Base-by-base conservation (phyloP, 2,888 invertebrate species). In the Tineola bisselliella region DNA sequence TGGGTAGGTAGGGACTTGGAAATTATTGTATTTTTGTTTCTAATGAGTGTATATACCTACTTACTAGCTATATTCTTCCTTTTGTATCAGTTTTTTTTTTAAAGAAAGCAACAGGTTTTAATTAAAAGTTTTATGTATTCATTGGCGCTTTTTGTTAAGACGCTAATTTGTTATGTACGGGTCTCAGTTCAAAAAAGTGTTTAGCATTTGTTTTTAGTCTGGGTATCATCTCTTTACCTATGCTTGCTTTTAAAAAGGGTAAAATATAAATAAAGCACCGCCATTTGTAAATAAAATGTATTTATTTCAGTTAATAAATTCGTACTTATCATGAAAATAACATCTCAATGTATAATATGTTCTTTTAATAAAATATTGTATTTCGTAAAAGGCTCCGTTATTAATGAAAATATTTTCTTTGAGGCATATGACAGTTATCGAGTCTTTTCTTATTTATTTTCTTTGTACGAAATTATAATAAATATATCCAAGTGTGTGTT, bases 361-460 rank as follows among this genome's bases (percentile, higher is more conserved):
- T 38, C 38, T 38, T 38, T 38, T 38, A 6, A 38, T 38, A 38
- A 38, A n/a, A 38, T 38, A 38, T 38, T 38, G 10, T 10, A 38
- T 38, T 38, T 38, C 10, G 38, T 38, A 38, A 38, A 38, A 38
- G 38, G 38, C 38, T 38, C 38, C 38, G 38, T 6, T 48, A n/a
- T 18, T 48, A 48, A 17, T 48, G n/a, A 18, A 48, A 48, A 48
- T 48, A 48, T 48, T 48, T 48, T 2, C 48, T 48, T 48, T 48
- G 48, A 56, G 56, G 25, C 25, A 56, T 56, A 25, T 56, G 56
- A 48, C 30, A 56, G 56, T 56, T 56, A 56, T 56, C 25, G 18
- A 19, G 19, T 56, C n/a, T 30, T 56, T 12, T 18, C 25, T 30
- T 19, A 12, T 56, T 56, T 19, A 18, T 56, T 56, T 56, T 19